These are phyloP conservation scores for Pseudochaenichthys georgianus DNA, from an alignment of 2,797 vertebrate species.

Conservation along the genomic window DNA sequence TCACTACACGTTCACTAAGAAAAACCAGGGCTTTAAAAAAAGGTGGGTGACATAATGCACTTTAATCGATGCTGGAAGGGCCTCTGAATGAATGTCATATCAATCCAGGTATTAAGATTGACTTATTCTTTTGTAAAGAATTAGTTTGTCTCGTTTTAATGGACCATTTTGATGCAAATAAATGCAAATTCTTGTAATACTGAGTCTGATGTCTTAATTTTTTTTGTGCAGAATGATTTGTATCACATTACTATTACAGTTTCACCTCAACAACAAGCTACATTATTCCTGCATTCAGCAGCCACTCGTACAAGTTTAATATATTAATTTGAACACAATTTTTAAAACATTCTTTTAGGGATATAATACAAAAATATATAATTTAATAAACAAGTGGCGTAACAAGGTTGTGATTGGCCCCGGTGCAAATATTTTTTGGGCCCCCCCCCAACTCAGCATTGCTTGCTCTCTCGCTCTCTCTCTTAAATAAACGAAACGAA, in stretches of 20 bases:
- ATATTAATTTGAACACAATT: no score
- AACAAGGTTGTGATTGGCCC: no score
- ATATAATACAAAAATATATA: no score
- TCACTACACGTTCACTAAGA: slow-evolving; percentile 29
- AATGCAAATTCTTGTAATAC: slow-evolving; percentile 61
- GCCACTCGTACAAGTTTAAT: no score
- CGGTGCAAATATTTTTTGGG: no score
- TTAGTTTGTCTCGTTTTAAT: slow-evolving; percentile 69
- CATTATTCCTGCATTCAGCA: no score
- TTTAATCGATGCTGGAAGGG: slow-evolving; percentile 76
- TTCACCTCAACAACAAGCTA: neutral
- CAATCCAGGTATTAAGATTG: slow-evolving; percentile 28
- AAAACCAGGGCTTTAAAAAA: slow-evolving; percentile 28
- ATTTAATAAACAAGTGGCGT: no score
- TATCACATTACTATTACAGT: neutral
- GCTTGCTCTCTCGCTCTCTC: no score
- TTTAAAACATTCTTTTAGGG: no score
- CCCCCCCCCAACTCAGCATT: no score
- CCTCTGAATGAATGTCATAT: slow-evolving; percentile 54
- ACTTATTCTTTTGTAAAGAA: slow-evolving; percentile 59
- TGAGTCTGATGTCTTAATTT: neutral
- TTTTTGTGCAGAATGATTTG: neutral
- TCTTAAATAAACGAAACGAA: no score
- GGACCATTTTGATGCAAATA: slow-evolving; percentile 76
- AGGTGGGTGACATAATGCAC: slow-evolving; percentile 74